Evolutionary conservation across 2,797 vertebrate genomes (phyloP), one percentile per base, ranked within the genome.

Genomic region (Microctenopoma stevenorrisi): DNA sequence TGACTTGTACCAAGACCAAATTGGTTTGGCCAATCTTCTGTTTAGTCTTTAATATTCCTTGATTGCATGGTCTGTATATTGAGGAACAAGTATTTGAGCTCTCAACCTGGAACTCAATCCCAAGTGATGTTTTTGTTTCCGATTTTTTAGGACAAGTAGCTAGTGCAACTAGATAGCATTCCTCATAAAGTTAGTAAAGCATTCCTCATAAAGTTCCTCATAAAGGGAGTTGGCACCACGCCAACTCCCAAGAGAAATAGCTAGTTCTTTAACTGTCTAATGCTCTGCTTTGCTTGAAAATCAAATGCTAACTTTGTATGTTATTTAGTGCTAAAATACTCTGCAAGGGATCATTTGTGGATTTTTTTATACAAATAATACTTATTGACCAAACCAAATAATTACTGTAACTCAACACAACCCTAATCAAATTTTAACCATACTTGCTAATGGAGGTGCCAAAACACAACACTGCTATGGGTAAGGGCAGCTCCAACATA

Each of bases 1-100:
- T 40, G 26, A 57, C 22, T 35, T 68, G 64, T 33, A 25, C 9
- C 12, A 6, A 53, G 7, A 64, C 55, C 59, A 71, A 37, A 25
- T 28, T 7, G 6, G 48, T 18, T 28, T 46, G 6, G 40, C n/a
- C 38, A 48, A 40, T 55, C 14, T 2, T 33, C 9, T 46, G 40
- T 46, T 44, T 40, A 8, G 9, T 58, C 11, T 42, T 13, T 37
- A 56, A 4, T 5, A 53, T 3, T 43, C 18, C 16, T 8, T 16
- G 7, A 28, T 52, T 52, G 43, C 6, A 6, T 6, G 38, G n/a
- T 30, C 15, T 13, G 11, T 44, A 16, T 7, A 4, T 37, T 57
- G 35, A 40, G 38, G 8, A 28, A 42, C n/a, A 52, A 16, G 8
- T 40, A 11, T 12, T 40, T 11, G 12, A 12, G 38, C 38, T 10